phyloP scores from a whole-genome alignment of 1,140 invertebrate species.

The Conus betulinus region DNA sequence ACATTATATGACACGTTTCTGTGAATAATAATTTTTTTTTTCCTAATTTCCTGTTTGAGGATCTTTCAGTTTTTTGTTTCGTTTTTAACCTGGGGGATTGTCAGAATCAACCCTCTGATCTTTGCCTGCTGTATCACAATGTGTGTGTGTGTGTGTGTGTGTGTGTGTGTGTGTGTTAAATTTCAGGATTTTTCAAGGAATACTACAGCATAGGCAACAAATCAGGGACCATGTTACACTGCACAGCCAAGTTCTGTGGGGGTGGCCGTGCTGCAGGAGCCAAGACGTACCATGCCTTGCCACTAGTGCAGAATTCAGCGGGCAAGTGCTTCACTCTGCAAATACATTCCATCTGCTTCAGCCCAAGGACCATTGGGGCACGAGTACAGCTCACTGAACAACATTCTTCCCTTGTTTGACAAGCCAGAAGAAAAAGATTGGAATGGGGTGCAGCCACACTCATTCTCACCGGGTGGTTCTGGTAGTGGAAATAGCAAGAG shows the following conservation, averaged over 20 bases:
- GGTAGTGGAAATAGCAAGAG: background rate
- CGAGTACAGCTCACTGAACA: constrained; percentile 46
- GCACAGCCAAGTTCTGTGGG: constrained; percentile 59
- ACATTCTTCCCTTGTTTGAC: constrained; percentile 42
- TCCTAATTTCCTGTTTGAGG: background rate
- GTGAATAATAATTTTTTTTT: too few relatives aligned
- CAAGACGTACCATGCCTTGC: constrained; percentile 43
- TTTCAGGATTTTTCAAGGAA: constrained; percentile 27
- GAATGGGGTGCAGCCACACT: background rate
- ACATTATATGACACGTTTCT: too few relatives aligned
- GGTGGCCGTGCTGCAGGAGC: constrained; percentile 41
- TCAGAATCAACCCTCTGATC: background rate
- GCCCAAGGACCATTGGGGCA: constrained; percentile 47
- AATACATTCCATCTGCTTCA: constrained; percentile 55
- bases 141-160: background rate
- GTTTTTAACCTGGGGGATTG: constrained; percentile 29
- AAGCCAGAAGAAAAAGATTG: constrained; percentile 51
- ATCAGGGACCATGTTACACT: constrained; percentile 50
- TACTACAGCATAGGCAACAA: constrained; percentile 40
- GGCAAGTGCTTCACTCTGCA: constrained; percentile 48
- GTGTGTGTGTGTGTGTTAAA: background rate
- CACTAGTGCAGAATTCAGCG: constrained; percentile 49
- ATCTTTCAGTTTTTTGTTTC: background rate
- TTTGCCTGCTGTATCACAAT: background rate
- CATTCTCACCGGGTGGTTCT: background rate